phyloP scores from a whole-genome alignment of 2,797 vertebrate species.

The Danio jaintianensis region DNA sequence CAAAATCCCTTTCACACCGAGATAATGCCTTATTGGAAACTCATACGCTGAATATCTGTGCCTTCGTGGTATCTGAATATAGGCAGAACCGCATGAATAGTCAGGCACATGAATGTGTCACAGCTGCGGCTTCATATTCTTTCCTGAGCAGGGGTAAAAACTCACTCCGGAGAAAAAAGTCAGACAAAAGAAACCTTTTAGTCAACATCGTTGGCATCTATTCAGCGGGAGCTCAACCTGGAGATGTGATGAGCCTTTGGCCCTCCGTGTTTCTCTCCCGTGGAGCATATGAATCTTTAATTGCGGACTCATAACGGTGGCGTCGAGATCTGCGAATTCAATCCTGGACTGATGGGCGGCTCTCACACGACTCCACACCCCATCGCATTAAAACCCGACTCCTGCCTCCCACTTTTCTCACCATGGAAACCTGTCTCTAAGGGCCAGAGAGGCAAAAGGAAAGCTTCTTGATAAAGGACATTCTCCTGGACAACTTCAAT shows the following conservation, averaged over 20 bases:
- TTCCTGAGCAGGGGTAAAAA: conserved; percentile 59
- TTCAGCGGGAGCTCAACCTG: conserved; percentile 10
- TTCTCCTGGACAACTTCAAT: conserved; percentile 31
- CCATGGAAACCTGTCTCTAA: conserved; percentile 72
- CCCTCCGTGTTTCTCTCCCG: conserved; percentile 21
- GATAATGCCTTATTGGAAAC: conserved; percentile 71
- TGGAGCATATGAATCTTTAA: conserved; percentile 68
- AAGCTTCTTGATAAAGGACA: conserved; percentile 43
- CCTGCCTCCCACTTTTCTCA: conserved; percentile 51
- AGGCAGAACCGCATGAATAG: conserved; percentile 70
- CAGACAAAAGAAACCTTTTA: conserved; percentile 63
- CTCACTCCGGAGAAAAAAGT: conserved; percentile 61
- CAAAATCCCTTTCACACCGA: conserved; percentile 60
- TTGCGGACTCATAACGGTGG: conserved; percentile 57
- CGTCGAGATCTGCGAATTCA: conserved; percentile 61
- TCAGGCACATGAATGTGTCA: conserved; percentile 74
- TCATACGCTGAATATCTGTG: conserved; percentile 62
- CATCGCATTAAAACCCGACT: conserved; percentile 24
- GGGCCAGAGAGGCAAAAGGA: conserved; percentile 46
- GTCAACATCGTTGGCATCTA: conserved; percentile 32
- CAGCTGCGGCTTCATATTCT: conserved; percentile 68
- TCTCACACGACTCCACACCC: conserved; percentile 37
- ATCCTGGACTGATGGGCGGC: conserved; percentile 60
- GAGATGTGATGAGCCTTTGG: background rate
- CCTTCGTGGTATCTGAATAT: conserved; percentile 66